Evolutionary conservation across 2,797 vertebrate genomes (phyloP).

Genomic region (Aeoliscus strigatus): DNA sequence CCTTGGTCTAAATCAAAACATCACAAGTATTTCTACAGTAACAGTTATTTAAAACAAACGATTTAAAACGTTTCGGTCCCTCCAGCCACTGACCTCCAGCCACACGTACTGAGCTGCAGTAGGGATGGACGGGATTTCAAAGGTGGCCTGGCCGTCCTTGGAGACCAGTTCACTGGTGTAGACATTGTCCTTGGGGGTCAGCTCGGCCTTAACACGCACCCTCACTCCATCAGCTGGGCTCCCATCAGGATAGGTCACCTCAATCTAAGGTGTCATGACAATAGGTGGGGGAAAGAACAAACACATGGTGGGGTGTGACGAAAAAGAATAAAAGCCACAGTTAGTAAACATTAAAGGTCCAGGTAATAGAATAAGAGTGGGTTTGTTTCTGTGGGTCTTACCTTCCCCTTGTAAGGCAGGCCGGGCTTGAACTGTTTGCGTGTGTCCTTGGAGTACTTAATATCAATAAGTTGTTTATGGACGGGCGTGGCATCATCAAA

Average conservation of each 20-base stretch:
- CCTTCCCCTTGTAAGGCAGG: slow-evolving; percentile 90
- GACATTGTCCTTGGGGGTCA: slow-evolving; percentile 87
- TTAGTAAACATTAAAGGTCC: background rate
- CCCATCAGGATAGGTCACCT: slow-evolving; percentile 88
- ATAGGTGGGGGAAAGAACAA: no score
- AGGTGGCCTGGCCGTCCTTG: slow-evolving; percentile 78
- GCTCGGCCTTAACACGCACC: slow-evolving; percentile 86
- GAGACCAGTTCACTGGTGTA: slow-evolving; percentile 86
- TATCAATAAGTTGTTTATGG: slow-evolving; percentile 91
- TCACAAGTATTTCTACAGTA: no score
- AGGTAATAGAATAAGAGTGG: fast-evolving
- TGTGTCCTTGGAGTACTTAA: slow-evolving; percentile 89
- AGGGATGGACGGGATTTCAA: slow-evolving; percentile 92
- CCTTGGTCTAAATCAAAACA: slow-evolving; percentile 78
- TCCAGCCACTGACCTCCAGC: slow-evolving; percentile 84
- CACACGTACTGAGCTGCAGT: slow-evolving; percentile 89
- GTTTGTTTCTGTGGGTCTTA: slow-evolving; percentile 56
- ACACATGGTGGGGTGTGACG: no score
- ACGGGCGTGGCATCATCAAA: slow-evolving; percentile 89
- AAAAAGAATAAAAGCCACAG: background rate
- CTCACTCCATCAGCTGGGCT: slow-evolving; percentile 85
- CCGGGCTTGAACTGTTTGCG: slow-evolving; percentile 93
- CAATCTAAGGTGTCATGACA: slow-evolving; percentile 79
- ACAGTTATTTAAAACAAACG: no score
- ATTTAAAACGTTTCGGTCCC: no score